A percentile compares a stretch with the other conserved stretches of the same genome.
Conservation (phyloP, 2,797 vertebrate species). For the Sebastes variabilis region DNA sequence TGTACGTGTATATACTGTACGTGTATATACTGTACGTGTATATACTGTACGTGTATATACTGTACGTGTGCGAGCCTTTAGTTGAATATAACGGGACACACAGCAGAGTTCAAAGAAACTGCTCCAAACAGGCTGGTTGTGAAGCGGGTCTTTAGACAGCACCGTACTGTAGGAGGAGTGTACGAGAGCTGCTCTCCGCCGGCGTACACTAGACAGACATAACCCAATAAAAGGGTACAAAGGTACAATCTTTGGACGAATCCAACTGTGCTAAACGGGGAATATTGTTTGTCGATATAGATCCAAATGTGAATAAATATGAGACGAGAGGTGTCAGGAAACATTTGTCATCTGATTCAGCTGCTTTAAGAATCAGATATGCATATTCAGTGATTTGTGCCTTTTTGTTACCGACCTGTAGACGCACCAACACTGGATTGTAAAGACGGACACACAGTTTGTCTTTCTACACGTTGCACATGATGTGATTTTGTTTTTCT, state of each 20-base stretch:
- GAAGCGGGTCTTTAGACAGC: not conserved
- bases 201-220: not conserved
- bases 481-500: slow-evolving; percentile 35
- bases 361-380: slow-evolving; percentile 62
- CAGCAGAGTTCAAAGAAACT: slow-evolving; percentile 14
- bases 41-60: too few relatives aligned
- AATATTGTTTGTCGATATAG: not conserved
- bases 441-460: slow-evolving; percentile 16
- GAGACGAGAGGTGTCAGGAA: not conserved
- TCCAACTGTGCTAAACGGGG: not conserved
- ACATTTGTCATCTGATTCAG: slow-evolving; percentile 9
- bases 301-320: slow-evolving; percentile 22
- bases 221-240: not conserved
- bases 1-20: too few relatives aligned
- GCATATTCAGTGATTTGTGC: slow-evolving; percentile 69
- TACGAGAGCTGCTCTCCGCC: not conserved
- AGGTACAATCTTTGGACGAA: not conserved
- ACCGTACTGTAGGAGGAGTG: not conserved
- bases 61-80: too few relatives aligned
- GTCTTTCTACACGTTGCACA: slow-evolving; percentile 36
- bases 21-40: too few relatives aligned
- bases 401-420: slow-evolving; percentile 58
- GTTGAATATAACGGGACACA: not conserved
- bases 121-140: not conserved
- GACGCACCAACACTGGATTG: slow-evolving; percentile 61